phyloP scores from a whole-genome alignment of 2,888 invertebrate genomes.

The Octonoba sinensis region DNA sequence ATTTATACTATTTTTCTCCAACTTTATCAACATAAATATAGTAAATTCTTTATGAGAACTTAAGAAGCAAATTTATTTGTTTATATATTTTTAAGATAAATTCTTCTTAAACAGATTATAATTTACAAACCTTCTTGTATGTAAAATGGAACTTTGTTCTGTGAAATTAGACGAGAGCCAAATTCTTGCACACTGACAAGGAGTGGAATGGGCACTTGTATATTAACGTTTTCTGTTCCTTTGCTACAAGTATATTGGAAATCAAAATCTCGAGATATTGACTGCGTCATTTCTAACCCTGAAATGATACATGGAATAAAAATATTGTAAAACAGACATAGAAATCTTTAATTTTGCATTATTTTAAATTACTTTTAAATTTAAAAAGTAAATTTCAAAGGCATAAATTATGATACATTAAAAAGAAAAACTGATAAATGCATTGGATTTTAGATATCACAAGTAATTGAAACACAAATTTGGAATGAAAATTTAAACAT shows the following conservation, averaged over 20 bases:
- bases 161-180: slow-evolving; percentile 78
- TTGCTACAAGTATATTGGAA: slow-evolving; percentile 36
- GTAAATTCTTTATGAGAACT: no score
- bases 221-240: slow-evolving; percentile 15
- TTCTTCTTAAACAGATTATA: not conserved
- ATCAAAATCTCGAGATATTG: slow-evolving; percentile 25
- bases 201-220: slow-evolving; percentile 52
- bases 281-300: not conserved
- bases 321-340: not conserved
- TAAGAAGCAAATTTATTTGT: no score
- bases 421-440: no score
- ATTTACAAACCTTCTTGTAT: slow-evolving; percentile 76
- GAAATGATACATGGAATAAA: not conserved
- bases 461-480: no score
- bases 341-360: no score
- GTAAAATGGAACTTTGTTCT: slow-evolving; percentile 80
- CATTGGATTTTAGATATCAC: no score
- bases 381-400: no score
- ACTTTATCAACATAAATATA: no score
- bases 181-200: slow-evolving; percentile 77
- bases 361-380: not conserved
- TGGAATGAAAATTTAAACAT: no score
- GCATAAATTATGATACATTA: no score
- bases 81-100: no score
- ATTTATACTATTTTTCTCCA: no score